Conservation (phyloP, 2,797 vertebrate genomes). For the Carapus acus region DNA sequence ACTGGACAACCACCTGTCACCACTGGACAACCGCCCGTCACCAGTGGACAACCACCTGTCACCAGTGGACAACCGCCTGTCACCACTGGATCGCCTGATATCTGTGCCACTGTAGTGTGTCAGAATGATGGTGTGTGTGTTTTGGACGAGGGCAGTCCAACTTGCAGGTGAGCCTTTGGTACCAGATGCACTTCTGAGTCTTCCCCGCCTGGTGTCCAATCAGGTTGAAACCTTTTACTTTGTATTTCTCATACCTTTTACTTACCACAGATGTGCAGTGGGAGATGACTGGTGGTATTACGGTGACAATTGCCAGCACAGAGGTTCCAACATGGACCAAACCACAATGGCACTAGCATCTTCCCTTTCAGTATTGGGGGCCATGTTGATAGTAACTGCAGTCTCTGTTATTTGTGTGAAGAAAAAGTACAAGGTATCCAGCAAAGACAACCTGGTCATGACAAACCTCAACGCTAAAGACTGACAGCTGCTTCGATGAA, state of each 20-base stretch:
- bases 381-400: slow-evolving; percentile 77
- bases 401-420: slow-evolving; percentile 73
- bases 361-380: slow-evolving; percentile 71
- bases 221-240: too few relatives aligned
- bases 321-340: slow-evolving; percentile 65
- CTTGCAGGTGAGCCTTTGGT: slow-evolving; percentile 75
- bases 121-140: slow-evolving; percentile 76
- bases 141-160: slow-evolving; percentile 14
- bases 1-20: too few relatives aligned
- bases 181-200: not conserved
- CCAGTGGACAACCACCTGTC: not conserved
- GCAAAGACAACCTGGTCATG: rapidly evolving
- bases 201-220: not conserved
- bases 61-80: too few relatives aligned
- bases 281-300: slow-evolving; percentile 82
- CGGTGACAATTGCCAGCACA: slow-evolving; percentile 76
- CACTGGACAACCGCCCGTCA: too few relatives aligned
- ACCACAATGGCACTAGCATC: slow-evolving; percentile 67
- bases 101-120: slow-evolving; percentile 67
- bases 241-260: not conserved
- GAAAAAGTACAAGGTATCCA: slow-evolving; percentile 69
- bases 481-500: not conserved
- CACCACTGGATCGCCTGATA: rapidly evolving
- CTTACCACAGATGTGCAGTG: slow-evolving; percentile 71
- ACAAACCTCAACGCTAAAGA: too few relatives aligned